These are phyloP conservation scores for Barnardius zonarius DNA, from an alignment of 2,113 vertebrate genomes.

Conservation along the genomic window DNA sequence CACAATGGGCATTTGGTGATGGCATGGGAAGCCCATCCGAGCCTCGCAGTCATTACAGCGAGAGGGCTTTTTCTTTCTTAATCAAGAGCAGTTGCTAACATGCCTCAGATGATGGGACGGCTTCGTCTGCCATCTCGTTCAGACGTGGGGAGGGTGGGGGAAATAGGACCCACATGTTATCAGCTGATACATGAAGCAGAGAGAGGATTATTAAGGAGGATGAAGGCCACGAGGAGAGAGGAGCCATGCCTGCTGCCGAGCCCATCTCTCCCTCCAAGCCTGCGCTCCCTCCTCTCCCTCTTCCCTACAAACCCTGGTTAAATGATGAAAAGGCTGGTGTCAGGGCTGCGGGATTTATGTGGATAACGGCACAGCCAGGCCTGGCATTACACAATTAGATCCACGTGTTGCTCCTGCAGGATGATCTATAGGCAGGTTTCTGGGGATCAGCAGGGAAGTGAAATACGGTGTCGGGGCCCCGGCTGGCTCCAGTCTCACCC, in stretches of 20 bases:
- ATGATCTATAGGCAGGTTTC: not conserved
- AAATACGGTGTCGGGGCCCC: not conserved
- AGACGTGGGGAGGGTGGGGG: not conserved
- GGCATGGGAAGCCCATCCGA: rapidly evolving
- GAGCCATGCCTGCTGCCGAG: not conserved
- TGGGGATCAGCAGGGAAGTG: not conserved
- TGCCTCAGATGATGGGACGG: not conserved
- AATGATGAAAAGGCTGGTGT: not conserved
- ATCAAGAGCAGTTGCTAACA: not conserved
- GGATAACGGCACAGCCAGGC: not conserved
- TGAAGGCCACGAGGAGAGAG: not conserved
- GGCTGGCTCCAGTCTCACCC: not conserved
- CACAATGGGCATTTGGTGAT: not conserved
- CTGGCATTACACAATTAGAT: not conserved
- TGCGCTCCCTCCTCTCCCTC: not conserved
- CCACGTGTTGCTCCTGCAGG: not conserved
- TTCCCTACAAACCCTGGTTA: not conserved
- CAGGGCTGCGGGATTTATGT: not conserved
- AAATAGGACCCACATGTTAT: not conserved
- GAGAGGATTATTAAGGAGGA: not conserved
- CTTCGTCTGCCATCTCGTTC: not conserved
- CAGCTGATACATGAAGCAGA: not conserved
- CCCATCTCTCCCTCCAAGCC: not conserved
- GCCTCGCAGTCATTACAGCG: not conserved
- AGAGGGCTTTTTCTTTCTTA: not conserved